These are phyloP conservation scores for Ophiothrix spiculata DNA, from an alignment of 35 echinoderm and acorn worm species.

Conservation along the genomic window DNA sequence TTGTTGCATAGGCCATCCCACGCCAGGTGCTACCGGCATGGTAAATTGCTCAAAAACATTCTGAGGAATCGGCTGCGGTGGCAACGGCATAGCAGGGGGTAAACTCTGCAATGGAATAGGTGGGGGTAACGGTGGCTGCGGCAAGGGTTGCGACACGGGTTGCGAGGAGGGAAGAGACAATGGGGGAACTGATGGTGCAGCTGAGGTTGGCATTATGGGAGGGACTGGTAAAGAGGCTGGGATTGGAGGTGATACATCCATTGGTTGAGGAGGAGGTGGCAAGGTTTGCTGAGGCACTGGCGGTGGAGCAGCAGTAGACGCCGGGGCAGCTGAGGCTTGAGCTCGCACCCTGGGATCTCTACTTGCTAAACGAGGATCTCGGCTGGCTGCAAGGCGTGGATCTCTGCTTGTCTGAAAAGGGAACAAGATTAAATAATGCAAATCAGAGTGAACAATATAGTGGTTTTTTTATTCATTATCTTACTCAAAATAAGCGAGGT, in stretches of 20 bases:
- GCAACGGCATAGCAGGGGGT: not conserved
- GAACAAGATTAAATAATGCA: too few relatives aligned
- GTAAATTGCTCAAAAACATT: not conserved
- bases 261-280: not conserved
- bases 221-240: not conserved
- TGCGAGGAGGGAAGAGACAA: conserved; percentile 23
- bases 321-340: not conserved
- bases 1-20: too few relatives aligned
- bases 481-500: too few relatives aligned
- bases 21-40: not conserved
- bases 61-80: not conserved
- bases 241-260: not conserved
- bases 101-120: not conserved
- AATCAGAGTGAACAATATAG: too few relatives aligned
- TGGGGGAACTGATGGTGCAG: too few relatives aligned
- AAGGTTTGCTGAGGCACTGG: not conserved
- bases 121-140: not conserved
- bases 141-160: not conserved
- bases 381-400: conserved; percentile 6
- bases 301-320: conserved; percentile 1
- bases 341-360: conserved; percentile 73
- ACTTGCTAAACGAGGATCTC: conserved; percentile 69
- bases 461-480: too few relatives aligned
- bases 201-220: not conserved
- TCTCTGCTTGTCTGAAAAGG: conserved; percentile 24